phyloP scores from a whole-genome alignment of 2,797 vertebrate species.

The Epinephelus awoara region DNA sequence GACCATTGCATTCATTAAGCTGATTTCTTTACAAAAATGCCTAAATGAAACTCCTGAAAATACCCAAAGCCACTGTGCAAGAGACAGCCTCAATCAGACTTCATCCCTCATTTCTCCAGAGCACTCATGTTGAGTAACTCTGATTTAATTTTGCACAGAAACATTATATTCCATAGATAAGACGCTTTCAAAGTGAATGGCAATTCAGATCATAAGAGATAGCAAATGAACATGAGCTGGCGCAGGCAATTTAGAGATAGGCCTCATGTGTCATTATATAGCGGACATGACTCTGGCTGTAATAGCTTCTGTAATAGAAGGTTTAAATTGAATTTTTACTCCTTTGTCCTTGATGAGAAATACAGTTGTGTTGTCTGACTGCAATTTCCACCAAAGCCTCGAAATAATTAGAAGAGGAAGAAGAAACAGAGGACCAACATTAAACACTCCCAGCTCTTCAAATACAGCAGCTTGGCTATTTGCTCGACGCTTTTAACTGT shows the following conservation, averaged over 20 bases:
- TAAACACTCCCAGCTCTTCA: no score
- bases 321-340: background rate
- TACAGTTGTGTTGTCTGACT: constrained; percentile 1
- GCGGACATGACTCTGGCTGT: background rate
- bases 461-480: no score
- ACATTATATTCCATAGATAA: constrained; percentile 18
- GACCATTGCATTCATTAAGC: background rate
- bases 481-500: no score
- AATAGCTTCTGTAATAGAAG: constrained; percentile 25
- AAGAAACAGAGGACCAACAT: background rate
- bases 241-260: constrained; percentile 46
- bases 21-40: background rate
- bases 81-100: background rate
- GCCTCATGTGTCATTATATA: constrained; percentile 16
- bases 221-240: constrained; percentile 33
- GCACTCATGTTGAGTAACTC: background rate
- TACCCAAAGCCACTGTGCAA: background rate
- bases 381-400: background rate
- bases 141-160: constrained; percentile 15
- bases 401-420: constrained; percentile 4
- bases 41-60: background rate
- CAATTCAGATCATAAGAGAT: constrained; percentile 29
- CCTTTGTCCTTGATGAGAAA: constrained; percentile 1
- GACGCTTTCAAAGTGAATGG: constrained; percentile 27
- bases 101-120: background rate